Evolutionary conservation across 2,113 vertebrate genomes (phyloP).

Genomic region (Callospermophilus lateralis): DNA sequence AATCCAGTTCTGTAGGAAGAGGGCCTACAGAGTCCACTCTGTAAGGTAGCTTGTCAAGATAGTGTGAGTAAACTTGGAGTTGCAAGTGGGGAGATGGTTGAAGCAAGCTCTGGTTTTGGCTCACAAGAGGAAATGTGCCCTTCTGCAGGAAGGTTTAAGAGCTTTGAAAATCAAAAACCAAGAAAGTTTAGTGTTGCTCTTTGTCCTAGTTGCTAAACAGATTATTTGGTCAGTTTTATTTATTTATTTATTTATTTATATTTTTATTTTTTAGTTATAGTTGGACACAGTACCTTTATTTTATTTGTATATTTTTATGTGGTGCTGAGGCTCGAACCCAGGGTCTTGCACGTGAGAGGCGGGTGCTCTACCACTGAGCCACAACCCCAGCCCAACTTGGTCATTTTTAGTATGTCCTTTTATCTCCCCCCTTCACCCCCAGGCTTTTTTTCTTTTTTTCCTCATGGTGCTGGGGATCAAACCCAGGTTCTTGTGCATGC

Average conservation of each 20-base stretch:
- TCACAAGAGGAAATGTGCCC: not conserved
- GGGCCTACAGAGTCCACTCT: not conserved
- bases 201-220: not conserved
- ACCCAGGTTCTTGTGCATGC: not conserved
- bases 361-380: too few species aligned
- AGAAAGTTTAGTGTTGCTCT: not conserved
- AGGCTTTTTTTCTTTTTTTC: not conserved
- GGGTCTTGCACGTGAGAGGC: too few species aligned
- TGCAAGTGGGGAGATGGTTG: not conserved
- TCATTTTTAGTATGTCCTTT: not conserved
- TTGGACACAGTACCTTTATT: too few species aligned
- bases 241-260: too few species aligned
- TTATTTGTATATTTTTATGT: too few species aligned
- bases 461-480: not conserved
- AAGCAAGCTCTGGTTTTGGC: not conserved
- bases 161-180: conserved; percentile 1
- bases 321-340: too few species aligned
- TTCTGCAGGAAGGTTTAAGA: not conserved
- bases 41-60: not conserved
- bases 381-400: too few species aligned
- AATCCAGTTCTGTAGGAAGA: not conserved
- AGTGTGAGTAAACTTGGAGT: not conserved
- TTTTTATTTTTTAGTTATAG: too few species aligned
- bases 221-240: not conserved
- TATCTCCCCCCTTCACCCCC: too few species aligned